A percentile compares a stretch with the other conserved stretches of the same genome.
Conservation (phyloP, 1,140 invertebrate genomes). For the Leptopilina clavipes region DNA sequence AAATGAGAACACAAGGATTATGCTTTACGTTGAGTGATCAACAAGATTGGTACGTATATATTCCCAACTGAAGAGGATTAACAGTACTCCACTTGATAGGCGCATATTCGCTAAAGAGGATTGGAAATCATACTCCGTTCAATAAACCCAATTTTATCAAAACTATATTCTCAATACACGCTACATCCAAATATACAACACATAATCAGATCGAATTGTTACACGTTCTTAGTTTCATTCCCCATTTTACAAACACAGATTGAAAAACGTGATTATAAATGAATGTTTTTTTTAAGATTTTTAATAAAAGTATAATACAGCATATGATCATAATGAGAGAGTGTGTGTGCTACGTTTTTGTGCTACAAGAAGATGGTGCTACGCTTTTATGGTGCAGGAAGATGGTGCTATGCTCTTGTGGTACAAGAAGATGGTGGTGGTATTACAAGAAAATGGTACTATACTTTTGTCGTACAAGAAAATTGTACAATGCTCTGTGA, state of each 20-base stretch:
- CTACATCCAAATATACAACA: neutral
- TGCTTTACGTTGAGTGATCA: conserved; percentile 1
- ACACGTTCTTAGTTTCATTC: no score
- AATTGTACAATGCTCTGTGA: neutral
- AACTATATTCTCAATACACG: neutral
- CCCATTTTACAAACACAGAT: no score
- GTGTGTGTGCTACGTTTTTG: no score
- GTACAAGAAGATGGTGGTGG: neutral
- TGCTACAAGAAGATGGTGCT: no score
- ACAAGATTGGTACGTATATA: conserved; percentile 20
- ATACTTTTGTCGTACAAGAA: neutral
- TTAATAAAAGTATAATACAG: no score
- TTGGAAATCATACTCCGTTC: neutral
- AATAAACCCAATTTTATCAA: conserved; percentile 1
- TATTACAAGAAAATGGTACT: neutral
- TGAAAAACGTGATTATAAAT: no score
- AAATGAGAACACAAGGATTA: conserved; percentile 8
- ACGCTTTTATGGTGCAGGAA: no score
- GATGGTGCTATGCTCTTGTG: no score
- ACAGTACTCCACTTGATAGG: neutral
- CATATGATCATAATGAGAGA: no score
- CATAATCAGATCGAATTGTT: neutral
- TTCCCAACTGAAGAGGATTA: conserved; percentile 6
- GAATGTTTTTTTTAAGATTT: no score
- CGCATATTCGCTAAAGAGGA: conserved; percentile 8